Evolutionary conservation across 2,888 invertebrate genomes (phyloP), one percentile per base, ranked within the genome.

Genomic region (Xestoiulus laeticollis): DNA sequence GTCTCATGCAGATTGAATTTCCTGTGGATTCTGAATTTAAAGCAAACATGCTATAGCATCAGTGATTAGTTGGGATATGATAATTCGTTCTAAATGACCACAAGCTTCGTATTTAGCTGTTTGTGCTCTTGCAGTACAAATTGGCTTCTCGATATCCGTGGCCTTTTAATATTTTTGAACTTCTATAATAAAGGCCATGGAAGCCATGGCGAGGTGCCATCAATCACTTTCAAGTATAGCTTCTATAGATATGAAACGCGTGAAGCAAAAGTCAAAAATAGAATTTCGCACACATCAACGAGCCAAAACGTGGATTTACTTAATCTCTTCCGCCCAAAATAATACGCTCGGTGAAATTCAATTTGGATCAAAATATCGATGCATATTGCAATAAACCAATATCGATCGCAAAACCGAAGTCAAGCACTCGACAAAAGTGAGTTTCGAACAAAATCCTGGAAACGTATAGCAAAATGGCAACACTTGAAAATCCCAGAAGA

Each of bases 361-460:
- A 78, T 78, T 78, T 78, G 78, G 78, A 78, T 78, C 78, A 78
- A 78, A 78, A 78, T 78, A 78, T 78, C 78, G 78, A 78, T 78
- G 78, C 30, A 78, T 78, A 78, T 78, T 78, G 78, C 30, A 78
- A 78, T 30, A 78, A 30, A 78, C 78, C 78, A 78, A 78, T 30
- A 78, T 78, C 78, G 78, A 78, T 78, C 78, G 30, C 1, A 12
- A 30, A 78, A 78, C 78, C 2, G 30, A 6, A 26, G 10, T 30
- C 10, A 22, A 6, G 53, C 44, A 12, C 44, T n/a, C 59, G 22
- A 19, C 59, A 59, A 59, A 59, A 16, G 59, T 19, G n/a, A 22
- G n/a, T 8, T 59, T 59, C n/a, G 16, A 26, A 78, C 26, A 78
- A 78, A 78, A 48, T 16, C 5, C 3, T 48, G 12, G 10, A 48